These are phyloP conservation scores for Acrocephalus arundinaceus DNA, from an alignment of 2,113 vertebrate species.

Conservation along the genomic window DNA sequence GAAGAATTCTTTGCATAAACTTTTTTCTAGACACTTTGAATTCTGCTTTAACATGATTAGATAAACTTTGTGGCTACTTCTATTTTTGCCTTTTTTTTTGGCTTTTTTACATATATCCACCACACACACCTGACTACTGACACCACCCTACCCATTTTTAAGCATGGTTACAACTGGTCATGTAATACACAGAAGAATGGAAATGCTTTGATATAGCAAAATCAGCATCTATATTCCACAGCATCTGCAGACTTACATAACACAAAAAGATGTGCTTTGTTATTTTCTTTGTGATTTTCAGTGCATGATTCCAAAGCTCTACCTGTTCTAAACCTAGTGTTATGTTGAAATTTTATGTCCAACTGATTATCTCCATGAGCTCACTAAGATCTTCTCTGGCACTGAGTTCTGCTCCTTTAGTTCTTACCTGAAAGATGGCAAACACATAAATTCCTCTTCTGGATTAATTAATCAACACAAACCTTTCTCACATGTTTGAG, in stretches of 20 bases:
- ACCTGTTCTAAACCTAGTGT: not conserved
- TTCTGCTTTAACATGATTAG: not conserved
- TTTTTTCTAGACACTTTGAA: not conserved
- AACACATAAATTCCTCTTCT: not conserved
- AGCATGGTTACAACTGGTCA: not conserved
- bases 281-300: not conserved
- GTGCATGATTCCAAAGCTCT: not conserved
- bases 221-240: not conserved
- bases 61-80: not conserved
- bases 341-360: not conserved
- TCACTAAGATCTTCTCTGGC: not conserved
- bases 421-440: not conserved
- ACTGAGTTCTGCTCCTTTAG: not conserved
- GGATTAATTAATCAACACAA: not conserved
- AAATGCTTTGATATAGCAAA: not conserved
- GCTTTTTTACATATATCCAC: not conserved
- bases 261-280: not conserved
- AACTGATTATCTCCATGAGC: not conserved
- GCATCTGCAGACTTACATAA: not conserved
- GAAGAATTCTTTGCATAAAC: not conserved
- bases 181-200: not conserved
- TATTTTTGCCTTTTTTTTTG: not conserved
- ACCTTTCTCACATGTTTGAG: not conserved
- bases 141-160: not conserved
- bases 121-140: accelerated